Evolutionary conservation across 2,113 vertebrate genomes (phyloP).

Genomic region (Abramis brama): DNA sequence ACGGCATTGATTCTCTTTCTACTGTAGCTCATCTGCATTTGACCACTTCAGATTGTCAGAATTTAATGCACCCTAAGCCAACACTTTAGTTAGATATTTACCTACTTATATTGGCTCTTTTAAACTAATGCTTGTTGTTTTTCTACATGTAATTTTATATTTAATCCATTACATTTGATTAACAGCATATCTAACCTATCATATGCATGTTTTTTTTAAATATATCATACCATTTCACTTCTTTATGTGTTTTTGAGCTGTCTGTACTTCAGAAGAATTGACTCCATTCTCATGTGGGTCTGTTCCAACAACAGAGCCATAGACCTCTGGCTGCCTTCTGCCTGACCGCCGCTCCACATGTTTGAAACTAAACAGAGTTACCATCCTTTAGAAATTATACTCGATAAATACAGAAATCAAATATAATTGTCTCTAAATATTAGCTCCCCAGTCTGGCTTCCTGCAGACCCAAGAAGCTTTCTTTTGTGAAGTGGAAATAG

Average conservation of each 20-base stretch:
- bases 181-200: neutral
- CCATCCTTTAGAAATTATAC: constrained; percentile 67
- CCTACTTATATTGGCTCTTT: neutral
- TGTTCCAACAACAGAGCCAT: constrained; percentile 55
- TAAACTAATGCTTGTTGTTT: neutral
- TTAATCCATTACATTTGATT: neutral
- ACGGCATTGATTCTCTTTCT: neutral
- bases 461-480: constrained; percentile 65
- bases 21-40: neutral
- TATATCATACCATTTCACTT: neutral
- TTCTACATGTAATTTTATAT: neutral
- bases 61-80: too few species aligned
- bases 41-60: neutral
- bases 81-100: neutral
- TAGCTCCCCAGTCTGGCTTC: constrained; percentile 67
- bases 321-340: constrained; percentile 69
- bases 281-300: constrained; percentile 60
- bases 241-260: constrained; percentile 48
- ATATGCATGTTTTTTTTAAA: neutral
- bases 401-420: constrained; percentile 77
- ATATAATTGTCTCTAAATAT: constrained; percentile 78
- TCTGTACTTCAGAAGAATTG: constrained; percentile 55
- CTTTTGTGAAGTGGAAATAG: constrained; percentile 72
- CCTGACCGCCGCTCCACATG: constrained; percentile 65
- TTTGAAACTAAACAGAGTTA: constrained; percentile 71